Percentiles rank a stretch among this genome's conserved stretches.
These are phyloP conservation scores for Distichodus sexfasciatus DNA, from an alignment of 2,797 vertebrate genomes.

Conservation along the genomic window DNA sequence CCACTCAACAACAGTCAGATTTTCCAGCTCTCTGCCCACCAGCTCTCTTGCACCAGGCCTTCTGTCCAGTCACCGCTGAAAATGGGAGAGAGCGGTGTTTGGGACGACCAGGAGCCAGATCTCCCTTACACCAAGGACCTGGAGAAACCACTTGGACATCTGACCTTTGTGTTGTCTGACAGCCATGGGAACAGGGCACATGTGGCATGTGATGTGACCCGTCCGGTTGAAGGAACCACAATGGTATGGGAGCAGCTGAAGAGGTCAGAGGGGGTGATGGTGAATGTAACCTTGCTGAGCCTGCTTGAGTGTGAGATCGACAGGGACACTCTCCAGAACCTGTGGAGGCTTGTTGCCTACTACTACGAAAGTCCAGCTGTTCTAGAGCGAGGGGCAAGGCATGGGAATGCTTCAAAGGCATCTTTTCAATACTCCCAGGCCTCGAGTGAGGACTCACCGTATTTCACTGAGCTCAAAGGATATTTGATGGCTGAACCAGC, in stretches of 20 bases:
- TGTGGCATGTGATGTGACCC: slow-evolving; percentile 70
- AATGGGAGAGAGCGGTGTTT: slow-evolving; percentile 63
- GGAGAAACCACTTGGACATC: slow-evolving; percentile 69
- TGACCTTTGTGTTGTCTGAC: slow-evolving; percentile 74
- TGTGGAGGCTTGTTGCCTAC: slow-evolving; percentile 80
- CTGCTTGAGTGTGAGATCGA: slow-evolving; percentile 78
- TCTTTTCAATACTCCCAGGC: slow-evolving; percentile 75
- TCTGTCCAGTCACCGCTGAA: slow-evolving; percentile 71
- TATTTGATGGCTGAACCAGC: slow-evolving; percentile 72
- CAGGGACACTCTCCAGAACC: slow-evolving; percentile 74
- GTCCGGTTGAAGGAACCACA: slow-evolving; percentile 61
- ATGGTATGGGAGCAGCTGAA: slow-evolving; percentile 67
- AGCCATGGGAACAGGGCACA: slow-evolving; percentile 76
- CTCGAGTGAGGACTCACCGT: slow-evolving; percentile 72
- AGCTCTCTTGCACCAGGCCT: slow-evolving; percentile 71
- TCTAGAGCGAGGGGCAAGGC: slow-evolving; percentile 67
- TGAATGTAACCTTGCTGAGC: slow-evolving; percentile 71
- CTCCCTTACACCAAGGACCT: slow-evolving; percentile 71
- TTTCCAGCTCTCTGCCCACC: slow-evolving; percentile 56
- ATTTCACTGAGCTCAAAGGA: slow-evolving; percentile 80
- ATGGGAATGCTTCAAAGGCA: slow-evolving; percentile 62
- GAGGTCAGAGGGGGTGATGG: slow-evolving; percentile 54
- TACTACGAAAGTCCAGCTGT: slow-evolving; percentile 79
- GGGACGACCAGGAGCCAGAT: slow-evolving; percentile 73
- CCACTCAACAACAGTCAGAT: slow-evolving; percentile 66